These are phyloP conservation scores for Acanthochromis polyacanthus DNA, from an alignment of 2,113 vertebrate species.

Conservation along the genomic window DNA sequence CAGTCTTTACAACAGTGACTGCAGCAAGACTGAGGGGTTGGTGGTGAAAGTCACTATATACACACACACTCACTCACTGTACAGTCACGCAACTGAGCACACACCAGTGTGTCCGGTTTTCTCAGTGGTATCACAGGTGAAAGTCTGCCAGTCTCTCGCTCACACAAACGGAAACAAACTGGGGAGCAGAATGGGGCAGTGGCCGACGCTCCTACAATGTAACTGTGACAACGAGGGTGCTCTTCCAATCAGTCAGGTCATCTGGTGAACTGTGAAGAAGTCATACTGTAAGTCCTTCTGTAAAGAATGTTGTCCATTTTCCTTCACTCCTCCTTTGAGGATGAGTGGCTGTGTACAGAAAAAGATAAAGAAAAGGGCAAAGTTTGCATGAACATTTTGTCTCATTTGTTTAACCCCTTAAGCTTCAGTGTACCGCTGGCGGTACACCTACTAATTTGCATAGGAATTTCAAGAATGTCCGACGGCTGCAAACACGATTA, in stretches of 20 bases:
- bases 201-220: conserved; percentile 45
- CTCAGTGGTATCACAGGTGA: conserved; percentile 66
- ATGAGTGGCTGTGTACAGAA: conserved; percentile 37
- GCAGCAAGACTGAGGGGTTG: conserved; percentile 65
- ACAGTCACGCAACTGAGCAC: conserved; percentile 59
- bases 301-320: conserved; percentile 30
- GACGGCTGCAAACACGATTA: too few relatives aligned
- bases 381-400: background rate
- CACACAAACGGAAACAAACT: conserved; percentile 29
- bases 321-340: conserved; percentile 47
- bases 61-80: conserved; percentile 37
- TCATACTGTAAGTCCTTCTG: conserved; percentile 21
- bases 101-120: conserved; percentile 52
- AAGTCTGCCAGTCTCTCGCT: conserved; percentile 32
- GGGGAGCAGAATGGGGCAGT: conserved; percentile 52
- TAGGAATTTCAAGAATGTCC: too few relatives aligned
- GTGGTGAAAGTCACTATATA: conserved; percentile 67
- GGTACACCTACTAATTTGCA: too few relatives aligned
- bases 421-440: too few relatives aligned
- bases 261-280: conserved; percentile 47
- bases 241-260: conserved; percentile 45
- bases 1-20: conserved; percentile 61
- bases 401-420: background rate
- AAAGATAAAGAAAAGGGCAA: conserved; percentile 8
- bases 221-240: conserved; percentile 47